Percentiles rank a stretch among this genome's conserved stretches.
Evolutionary conservation across 2,888 invertebrate genomes (phyloP).

Genomic region (Escarpia spicata): DNA sequence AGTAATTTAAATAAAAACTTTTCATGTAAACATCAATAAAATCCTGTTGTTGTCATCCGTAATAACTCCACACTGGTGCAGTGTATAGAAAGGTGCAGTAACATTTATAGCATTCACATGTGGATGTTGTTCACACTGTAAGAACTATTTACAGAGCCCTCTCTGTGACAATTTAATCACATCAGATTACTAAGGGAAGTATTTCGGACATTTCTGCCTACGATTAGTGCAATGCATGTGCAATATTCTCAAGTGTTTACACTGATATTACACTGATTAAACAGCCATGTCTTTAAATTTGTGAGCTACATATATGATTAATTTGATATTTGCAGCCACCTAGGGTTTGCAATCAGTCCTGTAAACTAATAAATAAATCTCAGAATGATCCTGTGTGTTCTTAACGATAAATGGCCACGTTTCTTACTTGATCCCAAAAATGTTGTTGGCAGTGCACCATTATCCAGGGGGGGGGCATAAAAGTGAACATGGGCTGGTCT

Average conservation of each 20-base stretch:
- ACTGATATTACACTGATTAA: neutral
- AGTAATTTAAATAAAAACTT: neutral
- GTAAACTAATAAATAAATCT: neutral
- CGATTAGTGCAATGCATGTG: neutral
- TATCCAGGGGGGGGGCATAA: too few relatives aligned
- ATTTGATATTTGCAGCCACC: neutral
- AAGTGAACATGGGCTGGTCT: too few relatives aligned
- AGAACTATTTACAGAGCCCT: neutral
- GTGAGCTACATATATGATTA: neutral
- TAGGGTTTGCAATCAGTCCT: neutral
- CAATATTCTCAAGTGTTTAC: neutral
- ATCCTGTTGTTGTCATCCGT: neutral
- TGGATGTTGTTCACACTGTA: neutral
- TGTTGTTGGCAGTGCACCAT: too few relatives aligned
- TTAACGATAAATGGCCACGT: too few relatives aligned
- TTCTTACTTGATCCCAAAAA: too few relatives aligned
- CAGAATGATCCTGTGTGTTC: too few relatives aligned
- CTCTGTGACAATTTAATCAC: neutral
- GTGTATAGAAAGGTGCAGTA: neutral
- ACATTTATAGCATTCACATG: neutral
- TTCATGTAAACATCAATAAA: neutral
- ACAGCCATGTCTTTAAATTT: neutral
- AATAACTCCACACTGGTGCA: neutral
- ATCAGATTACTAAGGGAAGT: neutral
- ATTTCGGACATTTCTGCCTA: neutral